Base-by-base conservation (phyloP, 1,140 invertebrate genomes). In the Phocides pigmalion region DNA sequence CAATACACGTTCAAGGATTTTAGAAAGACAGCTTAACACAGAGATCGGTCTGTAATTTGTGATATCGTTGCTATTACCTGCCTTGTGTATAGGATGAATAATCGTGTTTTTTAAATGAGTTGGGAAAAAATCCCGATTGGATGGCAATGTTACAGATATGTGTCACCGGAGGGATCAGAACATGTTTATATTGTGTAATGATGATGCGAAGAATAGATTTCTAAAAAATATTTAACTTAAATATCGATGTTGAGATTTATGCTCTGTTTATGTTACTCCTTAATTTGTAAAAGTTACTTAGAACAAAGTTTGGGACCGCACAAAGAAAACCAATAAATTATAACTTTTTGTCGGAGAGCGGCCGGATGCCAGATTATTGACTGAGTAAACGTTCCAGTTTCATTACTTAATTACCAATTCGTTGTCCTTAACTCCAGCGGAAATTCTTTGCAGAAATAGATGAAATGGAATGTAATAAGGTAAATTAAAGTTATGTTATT, bases 11-110 rank as follows among this genome's bases (percentile, higher is more conserved):
- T 44, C 41, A n/a, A 44, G 14, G 11, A 44, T 15, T 15, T 44
- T 44, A 14, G 41, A 44, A 15, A 44, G 16, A 6, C n/a, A 44
- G 14, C n/a, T 14, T 6, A 44, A 15, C 12, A 44, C 14, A 44
- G 41, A 44, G 12, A 44, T 44, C 5, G 41, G 41, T 44, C 41
- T 44, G 14, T 44, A 44, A 15, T 44, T 44, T 14, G 14, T 14
- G 3, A 44, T 44, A 6, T 16, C 16, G 41, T 44, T 14, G 5
- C 41, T 44, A 16, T 15, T 44, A 15, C 41, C 41, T 6, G 12
- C 41, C 14, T 44, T 44, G 14, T 44, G 41, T 14, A 44, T 15
- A 3, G 41, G 41, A 14, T 15, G 41, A 6, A 44, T 15, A 44
- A 44, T 44, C 6, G 41, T 14, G n/a, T 16, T 44, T 44, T 44